These are phyloP conservation scores for Bombus sylvicola DNA, from an alignment of 1,140 invertebrate species.

Conservation along the genomic window DNA sequence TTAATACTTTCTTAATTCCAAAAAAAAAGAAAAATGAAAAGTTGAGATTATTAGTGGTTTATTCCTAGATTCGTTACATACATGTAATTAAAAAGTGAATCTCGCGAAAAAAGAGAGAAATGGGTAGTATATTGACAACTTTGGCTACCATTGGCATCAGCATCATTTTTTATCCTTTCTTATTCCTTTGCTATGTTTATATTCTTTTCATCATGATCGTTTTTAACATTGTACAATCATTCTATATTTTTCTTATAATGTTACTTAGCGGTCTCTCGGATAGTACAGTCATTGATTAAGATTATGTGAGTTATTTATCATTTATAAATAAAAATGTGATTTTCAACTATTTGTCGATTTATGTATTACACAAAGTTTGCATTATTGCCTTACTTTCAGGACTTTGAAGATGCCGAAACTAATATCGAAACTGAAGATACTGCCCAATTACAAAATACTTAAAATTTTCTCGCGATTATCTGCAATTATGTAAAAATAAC, in stretches of 20 bases:
- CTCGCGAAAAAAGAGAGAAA: slow-evolving; percentile 9
- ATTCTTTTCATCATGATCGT: slow-evolving; percentile 41
- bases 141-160: slow-evolving; percentile 38
- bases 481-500: not conserved
- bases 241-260: slow-evolving; percentile 44
- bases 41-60: not conserved
- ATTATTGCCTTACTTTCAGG: slow-evolving; percentile 31
- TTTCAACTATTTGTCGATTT: not conserved
- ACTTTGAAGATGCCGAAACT: slow-evolving; percentile 32
- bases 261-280: slow-evolving; percentile 27
- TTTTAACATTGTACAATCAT: slow-evolving; percentile 34
- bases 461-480: not conserved
- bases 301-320: slow-evolving; percentile 14
- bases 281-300: slow-evolving; percentile 39
- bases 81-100: slow-evolving; percentile 31
- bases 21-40: not conserved
- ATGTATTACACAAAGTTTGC: not conserved
- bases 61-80: slow-evolving; percentile 7
- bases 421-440: slow-evolving; percentile 13
- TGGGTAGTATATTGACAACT: slow-evolving; percentile 44
- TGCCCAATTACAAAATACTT: not conserved
- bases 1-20: not conserved
- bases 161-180: slow-evolving; percentile 47
- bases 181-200: slow-evolving; percentile 44
- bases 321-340: not conserved